phyloP scores from a whole-genome alignment of 1,140 invertebrate species.

The Lepidostoma basale region DNA sequence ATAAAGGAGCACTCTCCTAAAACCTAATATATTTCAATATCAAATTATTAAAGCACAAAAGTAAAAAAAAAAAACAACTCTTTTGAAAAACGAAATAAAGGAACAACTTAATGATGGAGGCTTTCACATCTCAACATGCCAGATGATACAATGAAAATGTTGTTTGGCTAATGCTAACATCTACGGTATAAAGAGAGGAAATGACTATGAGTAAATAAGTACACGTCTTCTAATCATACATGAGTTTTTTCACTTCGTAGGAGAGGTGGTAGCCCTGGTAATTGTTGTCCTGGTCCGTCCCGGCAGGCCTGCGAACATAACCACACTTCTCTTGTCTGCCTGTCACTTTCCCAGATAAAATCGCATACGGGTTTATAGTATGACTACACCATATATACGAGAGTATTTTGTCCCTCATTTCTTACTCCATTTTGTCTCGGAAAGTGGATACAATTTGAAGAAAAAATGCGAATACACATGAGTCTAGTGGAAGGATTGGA shows the following conservation, averaged over 20 bases:
- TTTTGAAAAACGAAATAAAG: neutral
- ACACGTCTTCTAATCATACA: slow-evolving; percentile 74
- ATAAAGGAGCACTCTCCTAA: neutral
- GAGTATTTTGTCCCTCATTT: too few relatives aligned
- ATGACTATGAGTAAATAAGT: slow-evolving; percentile 41
- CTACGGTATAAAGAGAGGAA: slow-evolving; percentile 37
- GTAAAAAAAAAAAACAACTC: too few relatives aligned
- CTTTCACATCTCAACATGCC: slow-evolving; percentile 25
- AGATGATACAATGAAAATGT: slow-evolving; percentile 20
- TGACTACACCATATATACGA: neutral
- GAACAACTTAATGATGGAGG: neutral
- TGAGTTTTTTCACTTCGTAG: slow-evolving; percentile 99
- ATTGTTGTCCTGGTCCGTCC: slow-evolving; percentile 84
- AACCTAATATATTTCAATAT: neutral
- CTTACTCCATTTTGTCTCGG: too few relatives aligned
- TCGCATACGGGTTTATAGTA: neutral
- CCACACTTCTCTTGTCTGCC: slow-evolving; percentile 53
- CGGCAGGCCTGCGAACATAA: slow-evolving; percentile 64
- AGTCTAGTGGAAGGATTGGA: too few relatives aligned
- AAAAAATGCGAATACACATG: too few relatives aligned
- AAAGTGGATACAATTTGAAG: too few relatives aligned
- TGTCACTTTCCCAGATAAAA: slow-evolving; percentile 1
- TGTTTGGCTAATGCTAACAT: slow-evolving; percentile 36
- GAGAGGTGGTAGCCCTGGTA: slow-evolving; percentile 97
- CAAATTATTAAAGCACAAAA: neutral